Evolutionary conservation across 2,797 vertebrate species (phyloP), one percentile per base, ranked within the genome.

Genomic region (Catamblyrhynchus diadema): DNA sequence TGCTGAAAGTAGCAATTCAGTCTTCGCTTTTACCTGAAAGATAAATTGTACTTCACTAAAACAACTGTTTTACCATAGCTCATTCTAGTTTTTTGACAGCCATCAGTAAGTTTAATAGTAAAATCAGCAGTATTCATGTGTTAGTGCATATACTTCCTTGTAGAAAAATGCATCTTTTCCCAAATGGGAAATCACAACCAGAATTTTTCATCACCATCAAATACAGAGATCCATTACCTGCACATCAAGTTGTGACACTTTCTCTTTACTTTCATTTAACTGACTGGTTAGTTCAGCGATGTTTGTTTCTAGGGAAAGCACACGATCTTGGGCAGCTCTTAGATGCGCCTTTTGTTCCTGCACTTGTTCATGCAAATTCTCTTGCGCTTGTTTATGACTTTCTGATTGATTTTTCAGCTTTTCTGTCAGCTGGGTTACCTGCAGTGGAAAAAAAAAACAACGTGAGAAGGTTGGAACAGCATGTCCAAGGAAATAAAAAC

Each of bases 361-460:
- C 33, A 99, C 98, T 97, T 99, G 99, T 81, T 99, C 98, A 14
- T 99, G 99, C 44, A 99, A 98, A 97, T 99, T 99, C 88, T 99
- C 99, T 96, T 99, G 99, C 61, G 99, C 99, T 97, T 99, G 99
- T 94, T 99, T 99, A 98, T 99, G 98, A 97, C 99, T 99, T 98
- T 99, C 99, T 1, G 99, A 99, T 41, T 99, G 99, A 97, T 99
- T 99, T 97, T 99, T 99, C 92, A 99, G 96, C 97, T 99, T 99
- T 94, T 99, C 99, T 27, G 98, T 98, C 94, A 99, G 94, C 73
- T 99, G 99, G 47, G 98, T 98, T 75, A 99, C 98, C 99, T 99
- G 94, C 28, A 91, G 74, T 8, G 53, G 86, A 85, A 62, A 39
- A 21, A 19, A 19, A 17, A 95, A 69, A 24, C 3, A 60, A 33